A percentile compares a stretch with the other conserved stretches of the same genome.
phyloP scores from a whole-genome alignment of 2,113 vertebrate species.

The Planiliza haematocheilus region DNA sequence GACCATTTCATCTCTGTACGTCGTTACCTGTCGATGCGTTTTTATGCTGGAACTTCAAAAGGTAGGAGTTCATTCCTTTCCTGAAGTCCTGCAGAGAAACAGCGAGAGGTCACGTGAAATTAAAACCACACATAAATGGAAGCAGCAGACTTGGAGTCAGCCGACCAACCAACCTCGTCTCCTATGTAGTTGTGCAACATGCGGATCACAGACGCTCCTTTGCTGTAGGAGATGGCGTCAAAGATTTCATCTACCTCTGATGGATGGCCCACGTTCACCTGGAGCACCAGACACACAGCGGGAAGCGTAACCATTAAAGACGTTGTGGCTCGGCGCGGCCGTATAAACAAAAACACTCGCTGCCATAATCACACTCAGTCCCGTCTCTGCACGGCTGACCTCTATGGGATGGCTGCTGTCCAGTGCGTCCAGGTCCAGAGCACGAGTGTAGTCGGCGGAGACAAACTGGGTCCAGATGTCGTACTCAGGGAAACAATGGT shows the following conservation, averaged over 20 bases:
- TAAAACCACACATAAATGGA: no score
- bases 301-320: no score
- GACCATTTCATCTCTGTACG: rapidly evolving
- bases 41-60: conserved; percentile 96
- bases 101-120: not conserved
- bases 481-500: conserved; percentile 98
- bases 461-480: conserved; percentile 99
- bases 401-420: conserved; percentile 99
- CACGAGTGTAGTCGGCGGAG: conserved; percentile 96
- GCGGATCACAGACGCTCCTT: conserved; percentile 98
- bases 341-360: no score
- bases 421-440: conserved; percentile 96
- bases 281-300: conserved; percentile 21
- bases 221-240: conserved; percentile 99
- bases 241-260: conserved; percentile 99
- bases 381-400: conserved; percentile 72
- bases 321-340: no score
- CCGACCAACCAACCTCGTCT: conserved; percentile 88
- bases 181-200: conserved; percentile 99
- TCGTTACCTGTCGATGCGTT: conserved; percentile 95
- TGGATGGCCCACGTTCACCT: conserved; percentile 97
- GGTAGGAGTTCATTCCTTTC: conserved; percentile 98
- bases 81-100: conserved; percentile 90
- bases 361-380: no score
- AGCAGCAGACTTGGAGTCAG: rapidly evolving